Evolutionary conservation across 2,113 vertebrate species (phyloP), one percentile per base, ranked within the genome.

Genomic region (Calidris pygmaea): DNA sequence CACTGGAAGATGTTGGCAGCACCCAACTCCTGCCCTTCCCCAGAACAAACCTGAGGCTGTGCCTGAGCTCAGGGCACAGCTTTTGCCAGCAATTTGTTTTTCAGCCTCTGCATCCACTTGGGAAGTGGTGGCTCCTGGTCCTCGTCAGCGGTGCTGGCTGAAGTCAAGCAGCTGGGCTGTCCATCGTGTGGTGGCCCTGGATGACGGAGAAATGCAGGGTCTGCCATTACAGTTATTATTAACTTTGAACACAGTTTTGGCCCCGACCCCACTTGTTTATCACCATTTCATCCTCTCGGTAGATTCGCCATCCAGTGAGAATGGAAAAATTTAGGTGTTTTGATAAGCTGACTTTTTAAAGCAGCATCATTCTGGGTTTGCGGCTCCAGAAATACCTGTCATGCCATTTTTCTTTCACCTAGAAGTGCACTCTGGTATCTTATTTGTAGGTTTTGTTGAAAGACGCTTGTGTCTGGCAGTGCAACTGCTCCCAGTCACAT

Each of bases 381-480:
- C 5, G 1, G 39, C 70, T 78, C 56, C 66, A 58, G 78, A 67
- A 73, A 23, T 67, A 71, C 52, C 75, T 60, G 45, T 45, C 58
- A 75, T 81, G 58, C 53, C n/a, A 2, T 96, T 76, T 93, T 79
- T 58, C 55, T 45, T 56, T 75, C 5, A 2, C 76, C 71, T 93
- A 56, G 52, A 86, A 84, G 41, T 20, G 6, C 2, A 0, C 67
- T 74, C 35, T 0, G 0, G 6, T 82, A 16, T 70, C 53, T 50
- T 66, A 37, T 78, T 66, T 65, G 39, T 53, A 83, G 74, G 47
- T 43, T 73, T 32, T 47, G 75, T 47, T 71, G 15, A 53, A 65
- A 56, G 90, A 47, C 7, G 3, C 39, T 94, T 30, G 41, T 77
- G 92, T 94, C 95, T 94, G 76, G 93, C 93, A 58, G 87, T 34